Conservation (phyloP, 2,797 vertebrate genomes). For the Sebastes umbrosus region DNA sequence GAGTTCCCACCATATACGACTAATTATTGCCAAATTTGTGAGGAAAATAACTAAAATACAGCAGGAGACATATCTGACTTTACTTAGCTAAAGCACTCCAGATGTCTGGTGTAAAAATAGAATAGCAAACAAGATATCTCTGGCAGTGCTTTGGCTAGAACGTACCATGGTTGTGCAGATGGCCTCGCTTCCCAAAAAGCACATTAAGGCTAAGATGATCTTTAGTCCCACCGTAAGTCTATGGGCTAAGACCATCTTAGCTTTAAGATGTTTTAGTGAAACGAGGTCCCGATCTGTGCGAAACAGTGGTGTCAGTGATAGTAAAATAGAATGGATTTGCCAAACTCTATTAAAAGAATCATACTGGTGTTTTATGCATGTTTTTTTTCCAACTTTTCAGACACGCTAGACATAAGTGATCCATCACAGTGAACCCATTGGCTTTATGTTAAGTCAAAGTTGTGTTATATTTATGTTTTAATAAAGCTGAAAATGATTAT, state of each 20-base stretch:
- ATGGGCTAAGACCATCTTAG: background rate
- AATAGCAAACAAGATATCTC: background rate
- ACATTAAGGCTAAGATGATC: background rate
- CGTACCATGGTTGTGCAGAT: background rate
- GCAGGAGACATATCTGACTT: background rate
- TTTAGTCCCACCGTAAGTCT: background rate
- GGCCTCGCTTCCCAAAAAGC: background rate
- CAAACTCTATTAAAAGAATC: background rate
- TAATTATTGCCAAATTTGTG: background rate
- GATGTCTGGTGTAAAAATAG: conserved; percentile 13
- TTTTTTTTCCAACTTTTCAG: background rate
- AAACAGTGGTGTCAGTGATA: background rate
- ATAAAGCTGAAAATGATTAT: background rate
- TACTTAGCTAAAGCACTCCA: background rate
- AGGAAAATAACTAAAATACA: background rate
- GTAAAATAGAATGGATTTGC: background rate
- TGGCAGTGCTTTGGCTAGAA: background rate
- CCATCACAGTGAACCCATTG: background rate
- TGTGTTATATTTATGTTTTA: background rate
- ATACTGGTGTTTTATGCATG: background rate
- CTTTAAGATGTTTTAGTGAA: background rate
- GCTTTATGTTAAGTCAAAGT: background rate
- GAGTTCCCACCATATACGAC: background rate
- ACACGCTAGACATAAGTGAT: background rate
- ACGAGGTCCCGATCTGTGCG: background rate